phyloP scores from a whole-genome alignment of 92 coral and sea anemone genomes.

The Phenganax stokvisi region DNA sequence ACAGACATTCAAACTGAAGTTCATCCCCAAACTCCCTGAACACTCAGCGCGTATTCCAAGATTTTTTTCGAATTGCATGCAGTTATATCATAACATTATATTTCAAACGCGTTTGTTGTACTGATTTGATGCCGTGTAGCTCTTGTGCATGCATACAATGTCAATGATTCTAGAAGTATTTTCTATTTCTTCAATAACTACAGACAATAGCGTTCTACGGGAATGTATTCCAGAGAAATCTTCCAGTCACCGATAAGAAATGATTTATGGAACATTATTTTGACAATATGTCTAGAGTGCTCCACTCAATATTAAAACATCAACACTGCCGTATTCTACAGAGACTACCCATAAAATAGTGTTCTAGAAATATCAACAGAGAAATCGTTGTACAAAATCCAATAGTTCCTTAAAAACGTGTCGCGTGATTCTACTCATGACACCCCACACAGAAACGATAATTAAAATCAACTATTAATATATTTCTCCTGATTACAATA shows the following conservation, averaged over 20 bases:
- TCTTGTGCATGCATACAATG: not conserved
- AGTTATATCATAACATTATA: not conserved
- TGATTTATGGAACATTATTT: not conserved
- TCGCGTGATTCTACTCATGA: too few species aligned
- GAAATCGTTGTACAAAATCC: too few species aligned
- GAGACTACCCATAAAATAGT: not conserved
- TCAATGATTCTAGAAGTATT: not conserved
- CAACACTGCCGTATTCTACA: not conserved
- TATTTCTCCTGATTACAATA: too few species aligned
- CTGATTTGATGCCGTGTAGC: not conserved
- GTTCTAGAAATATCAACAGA: too few species aligned
- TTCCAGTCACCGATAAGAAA: not conserved
- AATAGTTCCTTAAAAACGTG: too few species aligned
- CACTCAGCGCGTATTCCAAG: too few species aligned
- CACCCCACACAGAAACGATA: too few species aligned
- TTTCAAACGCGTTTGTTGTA: not conserved
- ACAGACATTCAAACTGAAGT: too few species aligned
- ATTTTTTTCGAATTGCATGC: not conserved
- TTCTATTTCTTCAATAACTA: not conserved
- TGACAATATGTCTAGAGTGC: too few species aligned
- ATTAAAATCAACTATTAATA: too few species aligned
- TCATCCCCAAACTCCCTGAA: too few species aligned
- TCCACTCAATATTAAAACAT: not conserved
- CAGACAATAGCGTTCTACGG: conserved; percentile 3
- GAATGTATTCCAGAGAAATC: conserved; percentile 2